phyloP scores from a whole-genome alignment of 2,888 invertebrate genomes.

The Chrysotoxum bicinctum region DNA sequence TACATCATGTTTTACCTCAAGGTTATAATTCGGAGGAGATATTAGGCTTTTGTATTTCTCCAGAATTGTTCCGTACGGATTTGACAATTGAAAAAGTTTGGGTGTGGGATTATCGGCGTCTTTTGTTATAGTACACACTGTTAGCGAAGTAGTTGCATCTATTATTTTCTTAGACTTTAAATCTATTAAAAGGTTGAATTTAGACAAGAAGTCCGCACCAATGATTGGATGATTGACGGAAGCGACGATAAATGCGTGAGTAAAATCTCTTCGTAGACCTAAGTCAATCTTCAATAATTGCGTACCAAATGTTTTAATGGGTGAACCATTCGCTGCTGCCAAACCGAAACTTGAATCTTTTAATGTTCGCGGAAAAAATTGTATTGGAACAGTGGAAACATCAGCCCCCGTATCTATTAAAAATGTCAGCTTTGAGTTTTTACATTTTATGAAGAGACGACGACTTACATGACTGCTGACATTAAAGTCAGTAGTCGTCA shows the following conservation, averaged over 20 bases:
- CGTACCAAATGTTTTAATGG: neutral
- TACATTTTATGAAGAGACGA: no score
- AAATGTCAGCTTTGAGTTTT: no score
- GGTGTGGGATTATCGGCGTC: neutral
- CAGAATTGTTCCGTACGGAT: neutral
- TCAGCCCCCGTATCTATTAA: no score
- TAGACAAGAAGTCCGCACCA: no score
- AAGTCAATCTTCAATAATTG: neutral
- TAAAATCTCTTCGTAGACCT: neutral
- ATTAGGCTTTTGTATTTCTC: neutral
- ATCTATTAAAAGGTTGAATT: no score
- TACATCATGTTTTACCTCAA: neutral
- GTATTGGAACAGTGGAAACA: neutral
- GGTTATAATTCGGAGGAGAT: no score
- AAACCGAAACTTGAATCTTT: neutral
- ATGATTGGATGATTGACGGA: no score
- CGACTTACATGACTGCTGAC: no score
- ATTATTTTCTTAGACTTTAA: no score
- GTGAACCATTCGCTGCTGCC: neutral
- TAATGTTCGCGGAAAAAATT: neutral
- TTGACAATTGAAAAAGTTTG: neutral
- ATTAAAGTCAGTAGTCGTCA: no score
- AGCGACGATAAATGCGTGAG: no score
- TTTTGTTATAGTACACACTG: neutral
- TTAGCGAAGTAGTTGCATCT: neutral